Evolutionary conservation across 2,888 invertebrate species (phyloP), one percentile per base, ranked within the genome.

Genomic region (Cephus rjabovi): DNA sequence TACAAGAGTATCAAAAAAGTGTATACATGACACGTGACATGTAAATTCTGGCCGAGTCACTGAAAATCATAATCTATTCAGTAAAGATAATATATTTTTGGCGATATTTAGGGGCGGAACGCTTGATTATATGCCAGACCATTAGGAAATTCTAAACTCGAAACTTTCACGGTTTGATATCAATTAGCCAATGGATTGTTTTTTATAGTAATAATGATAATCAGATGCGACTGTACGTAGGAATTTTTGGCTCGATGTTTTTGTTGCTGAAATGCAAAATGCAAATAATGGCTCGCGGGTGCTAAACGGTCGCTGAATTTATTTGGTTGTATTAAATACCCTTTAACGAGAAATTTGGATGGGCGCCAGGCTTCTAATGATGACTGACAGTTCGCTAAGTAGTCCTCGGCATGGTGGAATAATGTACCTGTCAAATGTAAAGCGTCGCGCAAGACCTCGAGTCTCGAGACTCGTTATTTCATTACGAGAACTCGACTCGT

Each of bases 331-430:
- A 82, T 80, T 79, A 77, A 85, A 82, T 81, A 79, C 74, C 75
- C 40, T 75, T 74, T 70, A 69, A 77, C 77, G 81, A 82, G 80
- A 85, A 81, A 83, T 87, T 86, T 87, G 87, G 87, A 80, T 75
- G 40, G 75, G 75, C 80, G 84, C 87, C 87, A 87, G 81, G 76
- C 77, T 78, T 76, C 80, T 85, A 87, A 87, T 80, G 86, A 87
- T 87, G 87, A 87, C 79, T 80, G 87, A 82, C 87, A 81, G 23
- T 75, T 78, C 79, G 76, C 85, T 83, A 83, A 82, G 80, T 83
- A 78, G 56, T 56, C 23, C 56, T 56, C 56, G 23, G 56, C 56
- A 23, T 23, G 56, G 23, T 2, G 23, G 81, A 81, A 80, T 80
- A 79, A 84, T 77, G 86, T 85, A 56, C 56, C 23, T 56, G 56